These are phyloP conservation scores for Psammodynastes pulverulentus DNA, from an alignment of 2,113 vertebrate species.

Conservation along the genomic window DNA sequence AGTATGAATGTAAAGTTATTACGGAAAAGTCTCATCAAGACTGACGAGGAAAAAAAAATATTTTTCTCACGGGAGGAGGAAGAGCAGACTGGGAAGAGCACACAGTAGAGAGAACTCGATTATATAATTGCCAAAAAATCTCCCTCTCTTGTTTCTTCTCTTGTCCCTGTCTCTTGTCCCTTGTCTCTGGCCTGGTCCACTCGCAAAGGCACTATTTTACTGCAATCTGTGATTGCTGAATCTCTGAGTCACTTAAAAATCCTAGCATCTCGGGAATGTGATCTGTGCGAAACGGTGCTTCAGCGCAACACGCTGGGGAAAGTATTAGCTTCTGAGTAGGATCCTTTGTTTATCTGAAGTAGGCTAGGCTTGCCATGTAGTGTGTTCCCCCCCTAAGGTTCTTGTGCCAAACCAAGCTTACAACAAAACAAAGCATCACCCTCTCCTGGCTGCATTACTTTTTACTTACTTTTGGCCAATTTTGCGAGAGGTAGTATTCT, in stretches of 20 bases:
- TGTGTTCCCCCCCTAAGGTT: slow-evolving; percentile 41
- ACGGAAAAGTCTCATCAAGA: slow-evolving; percentile 91
- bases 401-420: slow-evolving; percentile 75
- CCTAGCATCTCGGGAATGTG: slow-evolving; percentile 64
- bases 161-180: not conserved
- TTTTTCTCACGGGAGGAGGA: slow-evolving; percentile 59
- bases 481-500: slow-evolving; percentile 37
- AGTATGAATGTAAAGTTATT: slow-evolving; percentile 91
- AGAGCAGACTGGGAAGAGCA: slow-evolving; percentile 52
- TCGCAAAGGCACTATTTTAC: slow-evolving; percentile 58
- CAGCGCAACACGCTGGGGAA: slow-evolving; percentile 64
- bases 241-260: slow-evolving; percentile 64
- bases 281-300: slow-evolving; percentile 68
- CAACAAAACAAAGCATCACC: not conserved
- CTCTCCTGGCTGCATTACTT: slow-evolving; percentile 53
- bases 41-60: slow-evolving; percentile 69
- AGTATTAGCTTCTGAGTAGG: slow-evolving; percentile 59
- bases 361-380: slow-evolving; percentile 57
- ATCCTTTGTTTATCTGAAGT: slow-evolving; percentile 60
- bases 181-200: not conserved
- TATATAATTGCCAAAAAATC: slow-evolving; percentile 71
- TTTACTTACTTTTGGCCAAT: slow-evolving; percentile 41
- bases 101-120: slow-evolving; percentile 56
- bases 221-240: slow-evolving; percentile 85
- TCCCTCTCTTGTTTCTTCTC: slow-evolving; percentile 34